These are phyloP conservation scores for Odontamblyopus rebecca DNA, from an alignment of 2,797 vertebrate species.

Conservation along the genomic window DNA sequence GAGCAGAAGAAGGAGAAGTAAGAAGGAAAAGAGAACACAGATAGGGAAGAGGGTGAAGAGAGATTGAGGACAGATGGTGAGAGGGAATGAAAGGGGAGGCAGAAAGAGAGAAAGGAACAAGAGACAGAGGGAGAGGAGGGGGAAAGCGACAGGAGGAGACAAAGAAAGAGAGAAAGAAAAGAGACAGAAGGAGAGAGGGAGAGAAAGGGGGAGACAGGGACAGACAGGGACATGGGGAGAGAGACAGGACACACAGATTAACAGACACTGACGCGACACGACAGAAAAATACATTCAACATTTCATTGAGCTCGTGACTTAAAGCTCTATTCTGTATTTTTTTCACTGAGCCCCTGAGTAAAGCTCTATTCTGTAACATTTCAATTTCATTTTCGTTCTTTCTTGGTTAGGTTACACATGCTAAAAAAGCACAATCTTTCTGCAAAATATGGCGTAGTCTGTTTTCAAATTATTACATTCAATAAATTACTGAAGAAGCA, in stretches of 20 bases:
- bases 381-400: no score
- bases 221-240: slow-evolving; percentile 42
- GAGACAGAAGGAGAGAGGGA: slow-evolving; percentile 24
- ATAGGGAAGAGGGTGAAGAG: neutral
- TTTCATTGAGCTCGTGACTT: neutral
- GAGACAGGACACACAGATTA: slow-evolving; percentile 62
- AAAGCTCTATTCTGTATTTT: no score
- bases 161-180: neutral
- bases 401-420: no score
- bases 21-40: neutral
- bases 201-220: slow-evolving; percentile 20
- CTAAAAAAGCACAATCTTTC: no score
- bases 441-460: no score
- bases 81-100: neutral
- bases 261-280: slow-evolving; percentile 44
- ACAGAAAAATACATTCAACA: slow-evolving; percentile 23
- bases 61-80: neutral
- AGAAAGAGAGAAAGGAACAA: neutral
- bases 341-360: no score
- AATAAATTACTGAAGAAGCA: no score
- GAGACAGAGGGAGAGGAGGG: neutral
- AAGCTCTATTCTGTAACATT: no score
- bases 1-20: neutral
- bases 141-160: neutral
- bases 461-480: no score